Evolutionary conservation across 1,140 invertebrate genomes (phyloP), one percentile per base, ranked within the genome.

Genomic region (Drosophila saltans): DNA sequence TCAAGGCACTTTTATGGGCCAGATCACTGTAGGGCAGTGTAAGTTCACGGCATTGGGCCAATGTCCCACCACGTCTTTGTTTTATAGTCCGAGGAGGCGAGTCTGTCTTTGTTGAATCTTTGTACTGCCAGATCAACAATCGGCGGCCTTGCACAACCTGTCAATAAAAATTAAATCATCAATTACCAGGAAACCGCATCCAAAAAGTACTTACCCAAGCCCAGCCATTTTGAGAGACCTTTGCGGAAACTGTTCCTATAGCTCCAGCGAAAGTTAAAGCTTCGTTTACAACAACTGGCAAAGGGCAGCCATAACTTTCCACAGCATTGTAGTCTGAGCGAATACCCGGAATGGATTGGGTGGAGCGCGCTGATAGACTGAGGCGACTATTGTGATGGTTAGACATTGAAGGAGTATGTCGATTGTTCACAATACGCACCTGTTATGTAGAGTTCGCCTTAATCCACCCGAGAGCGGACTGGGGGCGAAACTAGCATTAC

Each of bases 1-100:
- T 96, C 30, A 98, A 94, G 67, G 97, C 96, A n/a, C 98, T 97
- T 92, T 96, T 96, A 91, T 99, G 98, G 2, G 96, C 96, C 11
- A 99, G 93, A 92, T 98, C 98, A 91, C 97, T 98, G 58, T 97
- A 97, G 1, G 98, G 98, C 11, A 99, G 91, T 2, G 95, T 95
- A 2, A 99, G 92, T 91, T 99, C 97, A 71, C 96, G 94, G 91
- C 96, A 97, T 79, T 94, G 94, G 7, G 92, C 94, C 26, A 88
- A 73, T 28, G 75, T 70, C 2, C 88, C 89, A 0, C 91, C 79
- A 33, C 93, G 92, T 58, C 92, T 84, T 68, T 93, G 85, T n/a
- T 91, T 92, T 9, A 80, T 24, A 40, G 69, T 9, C 6, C 81
- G 66, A 0, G 79, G 66, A 3, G 82, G 79, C 2, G 82, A 85